Percentiles rank a stretch among this genome's conserved stretches.
These are phyloP conservation scores for Oxyruncus cristatus DNA, from an alignment of 2,113 vertebrate species.

Conservation along the genomic window DNA sequence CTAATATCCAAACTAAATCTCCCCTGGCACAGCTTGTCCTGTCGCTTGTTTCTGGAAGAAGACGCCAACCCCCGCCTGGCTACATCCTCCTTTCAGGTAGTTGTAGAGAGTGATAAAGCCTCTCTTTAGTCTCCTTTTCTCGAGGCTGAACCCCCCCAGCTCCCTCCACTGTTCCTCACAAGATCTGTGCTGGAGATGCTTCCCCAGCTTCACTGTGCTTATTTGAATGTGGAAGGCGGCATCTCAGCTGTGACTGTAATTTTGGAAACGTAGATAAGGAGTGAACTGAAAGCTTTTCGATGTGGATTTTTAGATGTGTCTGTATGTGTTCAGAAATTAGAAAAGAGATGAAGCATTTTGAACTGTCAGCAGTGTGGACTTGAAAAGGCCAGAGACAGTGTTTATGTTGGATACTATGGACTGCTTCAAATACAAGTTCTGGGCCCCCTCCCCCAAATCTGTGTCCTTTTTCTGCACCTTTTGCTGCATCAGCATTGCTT, in stretches of 20 bases:
- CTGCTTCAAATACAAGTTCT: not conserved
- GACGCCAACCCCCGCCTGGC: fast-evolving
- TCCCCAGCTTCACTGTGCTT: not conserved
- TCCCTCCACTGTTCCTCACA: not conserved
- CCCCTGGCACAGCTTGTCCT: fast-evolving
- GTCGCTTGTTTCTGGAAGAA: not conserved
- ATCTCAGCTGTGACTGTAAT: not conserved
- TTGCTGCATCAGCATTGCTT: not conserved
- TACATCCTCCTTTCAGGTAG: not conserved
- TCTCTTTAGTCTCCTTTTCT: not conserved
- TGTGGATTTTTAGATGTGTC: not conserved
- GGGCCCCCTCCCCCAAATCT: too few species aligned
- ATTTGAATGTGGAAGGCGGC: not conserved
- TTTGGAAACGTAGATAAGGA: not conserved
- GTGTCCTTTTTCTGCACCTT: not conserved
- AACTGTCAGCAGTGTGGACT: not conserved
- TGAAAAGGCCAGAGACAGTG: not conserved
- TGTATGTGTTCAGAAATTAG: not conserved
- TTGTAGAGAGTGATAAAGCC: fast-evolving
- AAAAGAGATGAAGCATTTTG: not conserved
- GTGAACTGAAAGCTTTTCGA: not conserved
- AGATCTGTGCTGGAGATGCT: not conserved
- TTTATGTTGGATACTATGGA: not conserved
- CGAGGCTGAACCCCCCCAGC: not conserved
- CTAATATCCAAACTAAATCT: not conserved